Evolutionary conservation across 1,140 invertebrate genomes (phyloP), one percentile per base, ranked within the genome.

Genomic region (Heliconius nattereri): DNA sequence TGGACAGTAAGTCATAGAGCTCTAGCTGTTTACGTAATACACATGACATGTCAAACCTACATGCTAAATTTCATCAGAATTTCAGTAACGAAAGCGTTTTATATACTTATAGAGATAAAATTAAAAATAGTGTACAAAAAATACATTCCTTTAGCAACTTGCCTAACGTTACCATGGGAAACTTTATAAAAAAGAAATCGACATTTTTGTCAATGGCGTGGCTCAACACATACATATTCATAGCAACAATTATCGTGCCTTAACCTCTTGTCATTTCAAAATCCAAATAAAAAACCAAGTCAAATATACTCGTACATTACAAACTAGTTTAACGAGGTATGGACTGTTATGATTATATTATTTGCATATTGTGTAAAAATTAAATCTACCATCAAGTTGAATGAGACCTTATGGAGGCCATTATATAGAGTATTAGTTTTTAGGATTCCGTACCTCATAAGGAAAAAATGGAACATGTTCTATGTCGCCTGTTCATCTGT

Each of bases 191-290:
- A 60, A 60, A 13, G 3, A 60, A 23, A 60, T 60, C n/a, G 8
- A 60, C 20, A 60, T 60, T 60, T 60, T 60, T 26, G 57, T 60
- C 57, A 60, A 60, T 11, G 57, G 57, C n/a, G 20, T 60, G 23
- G 40, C 40, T 45, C 40, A 45, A 45, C 40, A 66, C 26, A 66
- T 66, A 66, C 60, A 66, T 29, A 66, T 66, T 66, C 60, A 66
- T 66, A 29, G 8, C 23, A 60, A 23, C 13, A 66, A 66, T 16
- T 29, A 66, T 6, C 23, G 60, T 66, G 60, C 60, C 60, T 66
- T 26, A 66, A 66, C 60, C 60, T 66, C 60, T 66, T 66, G 60
- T 66, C 26, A 66, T 66, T 66, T 66, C 23, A 29, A 66, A 66
- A 29, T 5, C 16, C 60, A 66, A 29, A 66, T 26, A 66, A 29